Conservation (phyloP, 2,797 vertebrate species). For the Sparus aurata region DNA sequence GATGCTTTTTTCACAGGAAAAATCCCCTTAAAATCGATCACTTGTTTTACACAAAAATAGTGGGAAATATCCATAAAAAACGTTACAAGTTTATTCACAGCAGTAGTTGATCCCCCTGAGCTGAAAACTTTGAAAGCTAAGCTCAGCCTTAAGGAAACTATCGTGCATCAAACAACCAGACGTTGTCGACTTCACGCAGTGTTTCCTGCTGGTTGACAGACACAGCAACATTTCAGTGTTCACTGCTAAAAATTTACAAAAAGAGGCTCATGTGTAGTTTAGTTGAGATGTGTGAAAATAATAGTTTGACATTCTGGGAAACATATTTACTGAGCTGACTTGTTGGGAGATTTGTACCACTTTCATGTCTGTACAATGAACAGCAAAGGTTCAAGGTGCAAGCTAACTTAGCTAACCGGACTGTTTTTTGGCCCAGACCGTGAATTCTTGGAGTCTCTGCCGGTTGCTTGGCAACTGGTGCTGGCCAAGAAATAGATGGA, state of each 20-base stretch:
- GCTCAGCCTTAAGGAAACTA: slow-evolving; percentile 21
- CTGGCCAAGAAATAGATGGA: not conserved
- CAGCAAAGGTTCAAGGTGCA: not conserved
- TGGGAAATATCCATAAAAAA: no score
- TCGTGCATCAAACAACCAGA: slow-evolving; percentile 30
- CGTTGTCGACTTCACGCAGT: not conserved
- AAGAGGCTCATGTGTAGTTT: not conserved
- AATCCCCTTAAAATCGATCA: no score
- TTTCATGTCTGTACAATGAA: not conserved
- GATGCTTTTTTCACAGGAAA: no score
- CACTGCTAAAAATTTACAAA: not conserved
- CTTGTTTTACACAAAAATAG: no score
- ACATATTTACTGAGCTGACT: not conserved
- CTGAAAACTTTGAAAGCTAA: slow-evolving; percentile 33
- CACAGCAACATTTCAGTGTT: not conserved
- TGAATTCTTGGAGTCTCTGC: not conserved
- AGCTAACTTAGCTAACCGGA: not conserved
- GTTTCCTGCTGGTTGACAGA: not conserved
- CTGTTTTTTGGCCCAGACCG: not conserved
- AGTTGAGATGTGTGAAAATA: not conserved
- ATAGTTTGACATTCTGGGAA: not conserved
- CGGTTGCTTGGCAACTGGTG: not conserved
- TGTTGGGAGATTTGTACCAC: not conserved
- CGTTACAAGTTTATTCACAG: slow-evolving; percentile 10
- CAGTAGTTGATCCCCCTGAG: slow-evolving; percentile 35